Conservation (phyloP, 2,888 invertebrate genomes). For the Drosophila stalkeri region DNA sequence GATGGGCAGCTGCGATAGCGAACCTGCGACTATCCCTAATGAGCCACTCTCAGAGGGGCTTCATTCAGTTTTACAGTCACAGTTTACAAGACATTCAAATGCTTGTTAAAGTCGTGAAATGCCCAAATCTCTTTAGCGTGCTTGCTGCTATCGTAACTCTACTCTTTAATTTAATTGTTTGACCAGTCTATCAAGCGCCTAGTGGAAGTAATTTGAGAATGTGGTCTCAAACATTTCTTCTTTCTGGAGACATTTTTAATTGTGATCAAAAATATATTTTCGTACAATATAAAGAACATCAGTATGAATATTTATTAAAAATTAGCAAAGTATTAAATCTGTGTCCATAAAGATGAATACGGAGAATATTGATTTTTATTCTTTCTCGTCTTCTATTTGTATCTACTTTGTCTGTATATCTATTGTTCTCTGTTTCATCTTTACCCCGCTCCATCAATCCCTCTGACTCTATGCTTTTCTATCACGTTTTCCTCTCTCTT, state of each 20-base stretch:
- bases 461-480: not conserved
- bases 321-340: no score
- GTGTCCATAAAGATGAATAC: no score
- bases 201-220: not conserved
- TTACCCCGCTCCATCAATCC: no score
- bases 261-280: not conserved
- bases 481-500: not conserved
- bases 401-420: no score
- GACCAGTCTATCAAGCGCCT: not conserved
- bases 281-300: no score
- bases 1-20: slow-evolving; percentile 48
- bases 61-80: slow-evolving; percentile 16
- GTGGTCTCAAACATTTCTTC: not conserved
- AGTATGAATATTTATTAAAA: no score
- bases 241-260: not conserved
- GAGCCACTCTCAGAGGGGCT: slow-evolving; percentile 31
- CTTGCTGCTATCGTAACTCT: not conserved
- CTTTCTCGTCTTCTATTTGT: no score
- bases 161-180: slow-evolving; percentile 2
- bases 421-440: no score
- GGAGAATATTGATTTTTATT: no score
- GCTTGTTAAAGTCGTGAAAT: slow-evolving; percentile 17
- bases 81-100: slow-evolving; percentile 42
- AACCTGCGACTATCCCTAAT: slow-evolving; percentile 31
- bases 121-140: not conserved